phyloP scores from a whole-genome alignment of 2,888 invertebrate genomes.

The Diarsia brunnea region DNA sequence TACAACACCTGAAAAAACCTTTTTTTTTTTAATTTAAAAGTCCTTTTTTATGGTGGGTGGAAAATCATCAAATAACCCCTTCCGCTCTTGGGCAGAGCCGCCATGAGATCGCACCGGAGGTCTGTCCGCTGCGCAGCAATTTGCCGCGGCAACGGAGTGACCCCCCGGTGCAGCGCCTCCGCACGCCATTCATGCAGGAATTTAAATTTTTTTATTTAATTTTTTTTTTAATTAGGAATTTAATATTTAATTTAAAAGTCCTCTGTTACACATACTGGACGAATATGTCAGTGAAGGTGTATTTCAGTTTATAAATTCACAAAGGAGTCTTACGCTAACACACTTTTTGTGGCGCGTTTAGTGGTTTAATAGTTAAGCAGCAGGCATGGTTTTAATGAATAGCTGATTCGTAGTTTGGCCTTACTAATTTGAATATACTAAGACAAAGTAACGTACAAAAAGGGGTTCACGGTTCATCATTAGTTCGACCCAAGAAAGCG shows the following conservation, averaged over 20 bases:
- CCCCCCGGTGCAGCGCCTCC: no score
- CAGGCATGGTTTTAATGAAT: constrained; percentile 38
- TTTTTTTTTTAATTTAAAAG: neutral
- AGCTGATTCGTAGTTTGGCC: constrained; percentile 18
- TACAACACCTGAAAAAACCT: neutral
- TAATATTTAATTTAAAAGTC: neutral
- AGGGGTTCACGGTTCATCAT: constrained; percentile 30
- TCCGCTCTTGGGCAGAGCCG: no score
- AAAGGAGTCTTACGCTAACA: constrained; percentile 18
- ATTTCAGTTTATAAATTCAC: constrained; percentile 35
- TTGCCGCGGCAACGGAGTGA: no score
- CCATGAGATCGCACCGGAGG: no score
- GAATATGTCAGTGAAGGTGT: neutral
- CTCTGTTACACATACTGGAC: neutral
- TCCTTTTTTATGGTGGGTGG: no score
- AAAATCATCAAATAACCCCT: no score
- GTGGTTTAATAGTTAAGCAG: constrained; percentile 30
- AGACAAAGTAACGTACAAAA: constrained; percentile 33
- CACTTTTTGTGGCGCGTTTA: constrained; percentile 6
- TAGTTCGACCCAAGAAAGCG: constrained; percentile 22
- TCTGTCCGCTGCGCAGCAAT: no score
- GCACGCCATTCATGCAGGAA: no score
- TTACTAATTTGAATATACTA: constrained; percentile 27
- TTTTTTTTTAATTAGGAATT: no score
- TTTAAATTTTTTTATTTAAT: neutral